Conservation (phyloP, 2,113 vertebrate genomes). For the Gymnobelideus leadbeateri region DNA sequence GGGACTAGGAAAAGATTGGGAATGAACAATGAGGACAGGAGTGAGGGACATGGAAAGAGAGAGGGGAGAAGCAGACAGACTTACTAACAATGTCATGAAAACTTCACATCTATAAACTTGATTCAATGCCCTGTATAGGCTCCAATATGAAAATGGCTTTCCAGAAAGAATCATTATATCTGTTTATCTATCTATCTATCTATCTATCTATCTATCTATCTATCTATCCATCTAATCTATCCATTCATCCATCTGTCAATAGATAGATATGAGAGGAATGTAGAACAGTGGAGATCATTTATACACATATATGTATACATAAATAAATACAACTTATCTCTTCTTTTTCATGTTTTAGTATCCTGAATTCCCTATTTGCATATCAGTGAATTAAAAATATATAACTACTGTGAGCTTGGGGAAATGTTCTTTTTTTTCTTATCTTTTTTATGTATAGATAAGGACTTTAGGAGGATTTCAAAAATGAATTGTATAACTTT, state of each 20-base stretch:
- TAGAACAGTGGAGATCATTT: neutral
- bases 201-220: no score
- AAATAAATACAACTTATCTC: slow-evolving; percentile 22
- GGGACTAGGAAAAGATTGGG: neutral
- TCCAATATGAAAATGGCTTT: neutral
- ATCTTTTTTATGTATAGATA: slow-evolving; percentile 44
- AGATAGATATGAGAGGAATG: neutral
- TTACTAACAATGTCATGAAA: neutral
- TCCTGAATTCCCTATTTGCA: slow-evolving; percentile 26
- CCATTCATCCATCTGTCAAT: no score
- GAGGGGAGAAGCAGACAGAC: neutral
- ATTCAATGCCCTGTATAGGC: neutral
- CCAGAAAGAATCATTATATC: neutral
- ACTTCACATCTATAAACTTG: neutral
- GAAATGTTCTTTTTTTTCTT: slow-evolving; percentile 34
- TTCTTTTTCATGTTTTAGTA: slow-evolving; percentile 36
- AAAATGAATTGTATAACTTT: slow-evolving; percentile 47
- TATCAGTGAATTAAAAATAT: slow-evolving; percentile 25
- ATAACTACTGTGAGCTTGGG: slow-evolving; percentile 34
- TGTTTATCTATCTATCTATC: no score
- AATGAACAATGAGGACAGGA: neutral
- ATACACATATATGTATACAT: neutral
- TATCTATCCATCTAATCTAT: no score
- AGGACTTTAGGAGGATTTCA: neutral
- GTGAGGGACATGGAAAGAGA: neutral